Evolutionary conservation across 2,113 vertebrate species (phyloP), one percentile per base, ranked within the genome.

Genomic region (Trematocara zebra): DNA sequence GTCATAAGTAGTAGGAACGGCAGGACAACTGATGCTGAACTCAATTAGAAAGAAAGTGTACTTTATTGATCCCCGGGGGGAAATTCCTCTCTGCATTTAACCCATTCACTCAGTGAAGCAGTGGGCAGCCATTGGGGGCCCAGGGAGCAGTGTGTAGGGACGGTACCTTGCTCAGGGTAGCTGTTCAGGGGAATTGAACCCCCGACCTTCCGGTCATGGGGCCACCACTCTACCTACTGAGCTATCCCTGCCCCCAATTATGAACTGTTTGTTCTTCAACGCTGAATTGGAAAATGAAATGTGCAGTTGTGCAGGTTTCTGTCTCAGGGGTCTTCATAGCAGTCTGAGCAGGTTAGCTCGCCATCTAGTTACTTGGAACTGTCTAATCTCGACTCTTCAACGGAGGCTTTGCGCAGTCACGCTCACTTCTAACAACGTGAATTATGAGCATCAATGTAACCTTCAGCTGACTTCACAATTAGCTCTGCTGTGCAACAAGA

Each of bases 321-420:
- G n/a, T 40, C 61, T 3, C 61, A 8, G 33, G 0, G 35, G 33
- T 64, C 59, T 37, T 20, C 6, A 37, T 7, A 37, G 1, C 33
- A 5, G 10, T 64, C 4, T 20, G 61, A 20, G 18, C 59, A 64
- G 33, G 18, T 37, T 1, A 67, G 18, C 18, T 67, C 10, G 0
- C 33, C 35, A 14, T 67, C 18, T 37, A 67, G 61, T 23, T 40
- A 40, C n/a, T 37, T 67, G 11, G 33, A 67, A 3, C 35, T 40
- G 35, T 40, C 11, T 5, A 67, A 67, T 40, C 35, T 40, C 11
- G 1, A 40, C 61, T 67, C 11, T 3, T 67, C n/a, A 67, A 67
- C 7, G 0, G 11, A 9, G 35, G 35, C 61, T 67, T 67, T 8
- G 35, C 0, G 11, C 61, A 2, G 35, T 40, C n/a, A 5, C 35